phyloP scores from a whole-genome alignment of 2,888 invertebrate species.

The Sicus ferrugineus region DNA sequence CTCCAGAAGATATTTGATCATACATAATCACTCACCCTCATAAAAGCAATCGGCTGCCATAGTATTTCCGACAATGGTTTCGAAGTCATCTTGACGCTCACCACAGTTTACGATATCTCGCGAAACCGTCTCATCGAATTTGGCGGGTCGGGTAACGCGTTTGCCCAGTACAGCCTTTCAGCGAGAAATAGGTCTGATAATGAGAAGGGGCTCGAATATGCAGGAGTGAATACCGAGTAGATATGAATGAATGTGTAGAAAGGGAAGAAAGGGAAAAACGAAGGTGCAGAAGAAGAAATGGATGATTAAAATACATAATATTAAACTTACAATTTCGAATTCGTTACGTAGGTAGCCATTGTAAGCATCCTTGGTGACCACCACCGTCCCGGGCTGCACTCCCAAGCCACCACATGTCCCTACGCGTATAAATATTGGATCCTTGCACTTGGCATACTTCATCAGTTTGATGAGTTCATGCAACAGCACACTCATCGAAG shows the following conservation, averaged over 20 bases:
- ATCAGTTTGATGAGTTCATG: slow-evolving; percentile 96
- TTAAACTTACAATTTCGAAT: slow-evolving; percentile 78
- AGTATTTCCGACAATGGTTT: slow-evolving; percentile 71
- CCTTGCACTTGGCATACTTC: slow-evolving; percentile 84
- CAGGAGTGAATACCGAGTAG: too few species aligned
- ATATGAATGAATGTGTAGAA: neutral
- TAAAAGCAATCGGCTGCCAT: slow-evolving; percentile 84
- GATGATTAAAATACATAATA: neutral
- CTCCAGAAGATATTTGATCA: too few species aligned
- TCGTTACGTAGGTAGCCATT: slow-evolving; percentile 84
- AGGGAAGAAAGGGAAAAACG: too few species aligned
- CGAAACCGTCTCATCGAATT: slow-evolving; percentile 78
- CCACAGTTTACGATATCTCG: slow-evolving; percentile 49
- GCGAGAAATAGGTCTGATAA: neutral
- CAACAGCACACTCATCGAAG: slow-evolving; percentile 94
- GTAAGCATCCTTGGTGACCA: slow-evolving; percentile 89
- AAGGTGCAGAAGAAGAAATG: too few species aligned
- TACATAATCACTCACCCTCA: slow-evolving; percentile 72
- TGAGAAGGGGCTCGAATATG: neutral
- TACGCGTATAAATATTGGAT: slow-evolving; percentile 91
- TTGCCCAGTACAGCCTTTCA: slow-evolving; percentile 85
- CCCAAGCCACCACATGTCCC: slow-evolving; percentile 94
- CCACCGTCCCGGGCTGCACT: slow-evolving; percentile 88
- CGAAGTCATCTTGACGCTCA: slow-evolving; percentile 64
- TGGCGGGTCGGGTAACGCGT: slow-evolving; percentile 78